phyloP scores from a whole-genome alignment of 2,888 invertebrate species.

The Drosophila kambysellisi region DNA sequence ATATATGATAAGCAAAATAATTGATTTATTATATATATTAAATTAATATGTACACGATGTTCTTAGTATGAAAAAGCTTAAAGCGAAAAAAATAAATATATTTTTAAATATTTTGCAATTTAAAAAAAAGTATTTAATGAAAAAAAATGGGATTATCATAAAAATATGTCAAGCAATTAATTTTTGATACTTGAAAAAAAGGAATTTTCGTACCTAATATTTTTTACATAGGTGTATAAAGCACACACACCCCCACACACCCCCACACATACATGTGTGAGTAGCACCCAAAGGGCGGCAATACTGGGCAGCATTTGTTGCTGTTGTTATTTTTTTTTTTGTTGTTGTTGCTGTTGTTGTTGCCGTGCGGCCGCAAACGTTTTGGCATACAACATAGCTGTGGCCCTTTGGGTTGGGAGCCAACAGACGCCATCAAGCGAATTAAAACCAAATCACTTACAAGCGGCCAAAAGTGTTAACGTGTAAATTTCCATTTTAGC shows the following conservation, averaged over 20 bases:
- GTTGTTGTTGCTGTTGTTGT: conserved; percentile 26
- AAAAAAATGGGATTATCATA: background rate
- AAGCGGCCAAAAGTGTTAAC: conserved; percentile 83
- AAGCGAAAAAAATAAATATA: background rate
- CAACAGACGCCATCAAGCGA: conserved; percentile 79
- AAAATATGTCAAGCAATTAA: background rate
- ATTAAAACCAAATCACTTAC: conserved; percentile 82
- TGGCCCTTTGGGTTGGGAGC: conserved; percentile 19
- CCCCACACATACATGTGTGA: conserved; percentile 9
- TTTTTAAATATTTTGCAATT: background rate
- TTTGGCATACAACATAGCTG: conserved; percentile 39
- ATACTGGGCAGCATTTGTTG: conserved; percentile 22
- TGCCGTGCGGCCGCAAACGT: conserved; percentile 49
- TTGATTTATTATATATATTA: background rate
- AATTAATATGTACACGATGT: background rate
- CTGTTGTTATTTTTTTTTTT: conserved; percentile 2
- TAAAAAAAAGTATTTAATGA: background rate
- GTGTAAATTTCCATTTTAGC: conserved; percentile 84
- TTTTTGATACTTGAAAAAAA: background rate
- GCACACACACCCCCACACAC: background rate
- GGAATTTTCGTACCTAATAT: background rate
- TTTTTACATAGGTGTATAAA: conserved; percentile 1
- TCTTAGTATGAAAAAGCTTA: background rate
- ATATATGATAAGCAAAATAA: background rate
- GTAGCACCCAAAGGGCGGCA: conserved; percentile 40